A percentile compares a stretch with the other conserved stretches of the same genome.
These are phyloP conservation scores for Dioctria rufipes DNA, from an alignment of 2,888 invertebrate species.

Conservation along the genomic window DNA sequence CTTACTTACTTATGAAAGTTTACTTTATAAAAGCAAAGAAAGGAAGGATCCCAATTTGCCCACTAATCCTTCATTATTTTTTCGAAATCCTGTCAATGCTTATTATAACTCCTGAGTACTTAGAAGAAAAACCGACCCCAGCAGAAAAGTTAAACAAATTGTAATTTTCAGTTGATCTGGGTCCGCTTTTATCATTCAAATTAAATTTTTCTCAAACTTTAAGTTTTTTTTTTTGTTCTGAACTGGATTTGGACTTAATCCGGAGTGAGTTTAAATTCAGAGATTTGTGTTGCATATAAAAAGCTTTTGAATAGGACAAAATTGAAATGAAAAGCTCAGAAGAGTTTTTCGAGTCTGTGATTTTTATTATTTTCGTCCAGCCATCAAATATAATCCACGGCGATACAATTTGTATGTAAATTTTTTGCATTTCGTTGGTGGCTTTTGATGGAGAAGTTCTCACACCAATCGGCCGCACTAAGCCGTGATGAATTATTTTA, in stretches of 20 bases:
- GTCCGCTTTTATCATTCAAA: constrained; percentile 41
- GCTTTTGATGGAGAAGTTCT: constrained; percentile 37
- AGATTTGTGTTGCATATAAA: constrained; percentile 47
- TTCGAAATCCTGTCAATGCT: constrained; percentile 29
- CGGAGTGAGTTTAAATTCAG: constrained; percentile 31
- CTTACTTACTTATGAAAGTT: too few species aligned
- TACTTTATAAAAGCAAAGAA: too few species aligned
- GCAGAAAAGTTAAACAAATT: constrained; percentile 40
- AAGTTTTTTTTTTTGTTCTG: background rate
- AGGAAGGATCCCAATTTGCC: constrained; percentile 18
- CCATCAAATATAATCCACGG: constrained; percentile 62
- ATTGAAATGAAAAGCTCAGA: constrained; percentile 33
- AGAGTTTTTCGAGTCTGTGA: background rate
- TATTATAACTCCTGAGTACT: background rate
- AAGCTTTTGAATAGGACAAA: constrained; percentile 30
- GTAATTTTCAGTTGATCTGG: constrained; percentile 41
- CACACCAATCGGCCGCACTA: constrained; percentile 35
- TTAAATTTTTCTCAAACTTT: constrained; percentile 48
- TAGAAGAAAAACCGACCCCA: background rate
- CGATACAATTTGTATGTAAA: constrained; percentile 64
- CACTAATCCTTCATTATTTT: constrained; percentile 37
- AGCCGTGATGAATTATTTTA: constrained; percentile 52
- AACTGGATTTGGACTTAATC: constrained; percentile 43
- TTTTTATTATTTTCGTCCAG: constrained; percentile 45
- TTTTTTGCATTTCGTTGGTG: constrained; percentile 59